A percentile compares a stretch with the other conserved stretches of the same genome.
Conservation (phyloP, 1,140 invertebrate genomes). For the Rhopalosiphum padi region DNA sequence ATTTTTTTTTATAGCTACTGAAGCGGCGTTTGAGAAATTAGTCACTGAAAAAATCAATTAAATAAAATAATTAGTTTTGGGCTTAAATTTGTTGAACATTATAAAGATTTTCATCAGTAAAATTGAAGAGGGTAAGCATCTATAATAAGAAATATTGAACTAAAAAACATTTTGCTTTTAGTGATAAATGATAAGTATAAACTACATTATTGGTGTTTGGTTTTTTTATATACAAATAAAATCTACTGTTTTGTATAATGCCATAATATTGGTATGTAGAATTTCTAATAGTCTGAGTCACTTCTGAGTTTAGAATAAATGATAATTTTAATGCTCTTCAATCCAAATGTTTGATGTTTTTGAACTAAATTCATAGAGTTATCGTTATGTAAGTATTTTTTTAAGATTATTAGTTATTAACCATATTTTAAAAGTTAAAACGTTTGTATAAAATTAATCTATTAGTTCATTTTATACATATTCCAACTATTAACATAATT, state of each 20-base stretch:
- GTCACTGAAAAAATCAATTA: slow-evolving; percentile 39
- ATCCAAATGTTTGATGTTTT: slow-evolving; percentile 13
- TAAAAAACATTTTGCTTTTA: slow-evolving; percentile 5
- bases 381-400: slow-evolving; percentile 26
- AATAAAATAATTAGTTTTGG: neutral
- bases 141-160: neutral
- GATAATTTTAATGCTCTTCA: neutral
- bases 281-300: neutral
- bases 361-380: slow-evolving; percentile 10
- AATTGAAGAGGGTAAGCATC: slow-evolving; percentile 39
- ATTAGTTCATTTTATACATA: neutral
- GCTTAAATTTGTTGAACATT: neutral
- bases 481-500: neutral
- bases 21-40: slow-evolving; percentile 34
- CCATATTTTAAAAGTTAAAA: neutral
- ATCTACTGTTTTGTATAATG: neutral
- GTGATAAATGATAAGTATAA: neutral
- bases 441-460: neutral
- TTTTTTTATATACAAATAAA: slow-evolving; percentile 28
- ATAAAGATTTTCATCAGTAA: neutral
- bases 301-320: neutral
- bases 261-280: slow-evolving; percentile 15
- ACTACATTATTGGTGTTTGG: neutral
- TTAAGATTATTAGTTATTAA: neutral
- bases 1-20: slow-evolving; percentile 6